Evolutionary conservation across 2,888 invertebrate genomes (phyloP), one percentile per base, ranked within the genome.

Genomic region (Melolontha melolontha): DNA sequence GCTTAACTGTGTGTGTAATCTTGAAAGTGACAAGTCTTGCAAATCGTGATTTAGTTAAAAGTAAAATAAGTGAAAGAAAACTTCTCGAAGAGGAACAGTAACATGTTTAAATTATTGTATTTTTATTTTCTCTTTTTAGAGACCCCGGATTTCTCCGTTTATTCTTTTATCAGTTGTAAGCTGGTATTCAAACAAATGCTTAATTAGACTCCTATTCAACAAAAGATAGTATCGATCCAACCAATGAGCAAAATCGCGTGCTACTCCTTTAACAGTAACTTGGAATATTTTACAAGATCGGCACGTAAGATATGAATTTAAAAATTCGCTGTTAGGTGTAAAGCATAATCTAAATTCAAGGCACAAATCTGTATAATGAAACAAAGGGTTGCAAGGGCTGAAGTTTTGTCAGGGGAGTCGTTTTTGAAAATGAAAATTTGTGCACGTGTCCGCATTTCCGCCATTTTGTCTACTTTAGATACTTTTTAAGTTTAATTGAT

Each of bases 351-450:
- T 71, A 70, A 70, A 71, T 71, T 70, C 71, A 66, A 66, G 49
- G 64, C 70, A 63, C 71, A 64, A 55, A 68, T 69, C 68, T 47
- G 68, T 66, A 44, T 68, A 68, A 68, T 70, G 70, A 70, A 71
- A 71, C 71, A 71, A 71, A 71, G 71, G 70, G 71, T 68, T 71
- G 70, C 51, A 66, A 55, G 65, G 44, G 49, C 22, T 27, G 55
- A 42, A 42, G 54, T 34, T 39, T 34, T 17, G 66, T 34, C 66
- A 14, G 50, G 69, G 68, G 63, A 66, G 66, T 66, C 64, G 62
- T 71, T 69, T 49, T 40, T 17, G 57, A 44, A 67, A 67, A 64
- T 66, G 70, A 68, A 70, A 68, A 69, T 69, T 68, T 65, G 64
- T 50, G 63, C 69, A 69, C 66, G 69, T 69, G 66, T 47, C 52